Percentiles rank a stretch among this genome's conserved stretches.
phyloP scores from a whole-genome alignment of 2,888 invertebrate species.

The Calephelis perditalis region DNA sequence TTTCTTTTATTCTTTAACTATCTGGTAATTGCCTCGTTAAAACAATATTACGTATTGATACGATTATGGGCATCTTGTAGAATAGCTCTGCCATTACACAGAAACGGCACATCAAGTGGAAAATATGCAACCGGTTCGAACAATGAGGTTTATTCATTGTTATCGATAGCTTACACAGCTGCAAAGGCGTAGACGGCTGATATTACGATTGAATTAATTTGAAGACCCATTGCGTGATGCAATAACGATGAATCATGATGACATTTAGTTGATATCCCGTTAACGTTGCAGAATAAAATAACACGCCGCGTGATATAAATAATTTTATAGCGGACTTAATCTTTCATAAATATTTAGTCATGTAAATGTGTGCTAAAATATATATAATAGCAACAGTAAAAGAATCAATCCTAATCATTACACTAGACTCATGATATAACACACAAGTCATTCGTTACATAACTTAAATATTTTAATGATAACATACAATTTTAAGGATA shows the following conservation, averaged over 20 bases:
- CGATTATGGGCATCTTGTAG: not conserved
- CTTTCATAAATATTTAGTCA: not conserved
- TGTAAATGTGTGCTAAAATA: no score
- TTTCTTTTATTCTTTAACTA: no score
- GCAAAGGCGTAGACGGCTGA: constrained; percentile 36
- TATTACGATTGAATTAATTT: constrained; percentile 53
- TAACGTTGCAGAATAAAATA: constrained; percentile 6
- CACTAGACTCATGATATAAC: no score
- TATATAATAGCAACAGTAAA: no score
- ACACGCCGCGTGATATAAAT: not conserved
- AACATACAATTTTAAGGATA: no score
- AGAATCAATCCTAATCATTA: no score
- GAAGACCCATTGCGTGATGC: constrained; percentile 36
- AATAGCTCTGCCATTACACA: constrained; percentile 6
- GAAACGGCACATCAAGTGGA: constrained; percentile 12
- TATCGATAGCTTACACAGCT: constrained; percentile 63
- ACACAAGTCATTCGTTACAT: no score
- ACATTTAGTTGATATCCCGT: constrained; percentile 35
- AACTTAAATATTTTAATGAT: no score
- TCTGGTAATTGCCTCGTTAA: no score
- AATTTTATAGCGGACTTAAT: not conserved
- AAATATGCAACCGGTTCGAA: constrained; percentile 36
- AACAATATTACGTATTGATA: no score
- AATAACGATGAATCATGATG: constrained; percentile 46
- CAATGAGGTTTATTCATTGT: constrained; percentile 57